These are phyloP conservation scores for Penelope pileata DNA, from an alignment of 2,113 vertebrate species.

Conservation along the genomic window DNA sequence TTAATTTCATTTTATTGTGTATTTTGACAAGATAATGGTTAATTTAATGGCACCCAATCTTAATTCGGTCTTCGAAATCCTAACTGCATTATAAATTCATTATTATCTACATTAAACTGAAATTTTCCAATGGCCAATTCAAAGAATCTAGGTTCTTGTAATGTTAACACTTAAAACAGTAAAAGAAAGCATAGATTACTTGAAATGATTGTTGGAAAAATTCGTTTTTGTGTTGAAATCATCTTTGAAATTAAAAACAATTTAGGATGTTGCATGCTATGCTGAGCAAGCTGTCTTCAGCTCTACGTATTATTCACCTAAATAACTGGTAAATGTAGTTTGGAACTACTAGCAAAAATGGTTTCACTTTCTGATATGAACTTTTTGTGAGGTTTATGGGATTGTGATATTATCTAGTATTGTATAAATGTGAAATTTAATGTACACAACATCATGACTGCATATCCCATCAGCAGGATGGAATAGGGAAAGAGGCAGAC, in stretches of 20 bases:
- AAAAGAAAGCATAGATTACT: not conserved
- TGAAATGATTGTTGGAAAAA: not conserved
- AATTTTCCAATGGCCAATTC: not conserved
- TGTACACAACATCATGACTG: not conserved
- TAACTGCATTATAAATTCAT: conserved; percentile 9
- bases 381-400: not conserved
- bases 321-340: not conserved
- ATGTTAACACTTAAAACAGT: not conserved
- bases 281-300: not conserved
- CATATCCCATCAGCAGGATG: not conserved
- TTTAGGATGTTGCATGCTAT: not conserved
- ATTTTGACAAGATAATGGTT: conserved; percentile 28
- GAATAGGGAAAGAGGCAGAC: not conserved
- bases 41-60: not conserved
- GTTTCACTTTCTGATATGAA: not conserved
- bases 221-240: not conserved
- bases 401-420: not conserved
- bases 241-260: not conserved
- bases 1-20: conserved; percentile 13
- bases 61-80: not conserved
- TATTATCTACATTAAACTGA: conserved; percentile 4
- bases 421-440: not conserved
- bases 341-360: not conserved
- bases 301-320: not conserved
- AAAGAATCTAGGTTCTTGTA: not conserved